Conservation (phyloP, 2,888 invertebrate species). For the Caenorhabditis uteleia region DNA sequence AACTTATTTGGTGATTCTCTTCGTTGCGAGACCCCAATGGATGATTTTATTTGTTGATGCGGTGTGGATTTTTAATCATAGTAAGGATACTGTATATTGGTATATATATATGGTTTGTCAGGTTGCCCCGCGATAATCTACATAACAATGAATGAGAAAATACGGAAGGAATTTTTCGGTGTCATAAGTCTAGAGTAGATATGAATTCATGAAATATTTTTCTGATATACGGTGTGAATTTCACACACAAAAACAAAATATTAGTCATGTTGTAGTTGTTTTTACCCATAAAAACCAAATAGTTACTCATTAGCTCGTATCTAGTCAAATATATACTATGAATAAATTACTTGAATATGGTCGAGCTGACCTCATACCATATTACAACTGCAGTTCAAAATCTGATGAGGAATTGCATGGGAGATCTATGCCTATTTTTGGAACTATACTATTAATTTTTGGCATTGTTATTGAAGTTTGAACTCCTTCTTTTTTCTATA, state of each 20-base stretch:
- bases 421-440: slow-evolving; percentile 5
- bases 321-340: no score
- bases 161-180: slow-evolving; percentile 23
- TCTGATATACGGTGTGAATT: no score
- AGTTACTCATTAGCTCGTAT: no score
- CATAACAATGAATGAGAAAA: slow-evolving; percentile 12
- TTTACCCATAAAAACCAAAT: no score
- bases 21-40: slow-evolving; percentile 18
- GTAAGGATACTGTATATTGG: no score
- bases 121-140: slow-evolving; percentile 30
- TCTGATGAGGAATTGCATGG: slow-evolving; percentile 22
- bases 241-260: no score
- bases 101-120: no score
- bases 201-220: no score
- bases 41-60: slow-evolving; percentile 26
- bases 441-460: slow-evolving; percentile 7
- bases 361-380: slow-evolving; percentile 7
- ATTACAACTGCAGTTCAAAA: slow-evolving; percentile 22
- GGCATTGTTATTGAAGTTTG: slow-evolving; percentile 18
- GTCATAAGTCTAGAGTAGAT: no score
- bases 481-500: no score
- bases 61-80: slow-evolving; percentile 27
- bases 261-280: no score
- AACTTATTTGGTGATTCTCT: slow-evolving; percentile 37
- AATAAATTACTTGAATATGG: slow-evolving; percentile 28